phyloP scores from a whole-genome alignment of 2,113 vertebrate species.

The Barnardius zonarius region DNA sequence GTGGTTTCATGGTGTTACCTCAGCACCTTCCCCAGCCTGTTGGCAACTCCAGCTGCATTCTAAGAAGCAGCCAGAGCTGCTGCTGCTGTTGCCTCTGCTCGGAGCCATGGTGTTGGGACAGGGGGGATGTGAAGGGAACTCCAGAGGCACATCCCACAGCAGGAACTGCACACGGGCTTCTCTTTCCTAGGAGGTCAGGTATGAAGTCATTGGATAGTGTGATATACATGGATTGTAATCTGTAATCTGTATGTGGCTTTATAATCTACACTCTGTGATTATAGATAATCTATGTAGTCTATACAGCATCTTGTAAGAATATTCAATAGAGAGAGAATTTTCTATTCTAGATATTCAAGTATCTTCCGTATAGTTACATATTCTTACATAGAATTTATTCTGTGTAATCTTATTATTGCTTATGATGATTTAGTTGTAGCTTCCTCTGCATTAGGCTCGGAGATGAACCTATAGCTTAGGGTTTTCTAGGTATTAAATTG shows the following conservation, averaged over 20 bases:
- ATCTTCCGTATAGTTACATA: accelerated
- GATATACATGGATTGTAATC: background rate
- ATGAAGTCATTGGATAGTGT: background rate
- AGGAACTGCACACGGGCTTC: accelerated
- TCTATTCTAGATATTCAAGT: background rate
- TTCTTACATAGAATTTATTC: background rate
- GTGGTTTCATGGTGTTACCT: background rate
- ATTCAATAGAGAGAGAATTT: accelerated
- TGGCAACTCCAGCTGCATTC: background rate
- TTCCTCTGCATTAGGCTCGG: background rate
- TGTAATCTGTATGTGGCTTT: background rate
- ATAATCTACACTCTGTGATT: background rate
- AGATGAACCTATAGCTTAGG: background rate
- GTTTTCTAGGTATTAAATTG: background rate
- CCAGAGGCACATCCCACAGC: background rate
- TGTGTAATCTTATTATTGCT: background rate
- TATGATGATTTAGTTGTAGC: background rate
- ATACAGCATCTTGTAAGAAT: background rate
- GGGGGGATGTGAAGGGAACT: background rate
- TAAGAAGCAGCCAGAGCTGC: background rate
- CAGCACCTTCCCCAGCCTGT: background rate
- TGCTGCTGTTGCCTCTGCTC: background rate
- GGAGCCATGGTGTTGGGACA: accelerated
- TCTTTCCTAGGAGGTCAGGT: accelerated
- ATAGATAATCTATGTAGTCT: accelerated